Conservation (phyloP, 2,888 invertebrate genomes). For the Priocnemis perturbator region DNA sequence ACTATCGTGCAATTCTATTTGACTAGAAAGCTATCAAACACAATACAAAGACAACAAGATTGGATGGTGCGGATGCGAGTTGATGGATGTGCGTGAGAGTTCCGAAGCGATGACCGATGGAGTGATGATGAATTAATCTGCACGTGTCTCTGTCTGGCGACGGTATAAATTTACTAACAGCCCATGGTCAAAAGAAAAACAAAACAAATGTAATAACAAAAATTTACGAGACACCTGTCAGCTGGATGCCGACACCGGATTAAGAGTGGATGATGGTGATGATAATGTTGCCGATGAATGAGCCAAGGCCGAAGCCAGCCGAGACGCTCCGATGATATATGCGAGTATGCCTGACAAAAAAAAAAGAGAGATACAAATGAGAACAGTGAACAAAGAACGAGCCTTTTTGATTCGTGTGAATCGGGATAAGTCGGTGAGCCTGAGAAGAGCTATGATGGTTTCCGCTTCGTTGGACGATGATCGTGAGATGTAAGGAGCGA, state of each 20-base stretch:
- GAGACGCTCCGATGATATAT: constrained; percentile 48
- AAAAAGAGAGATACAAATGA: no score
- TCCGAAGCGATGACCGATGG: constrained; percentile 65
- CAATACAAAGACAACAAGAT: constrained; percentile 75
- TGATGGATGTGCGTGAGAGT: constrained; percentile 74
- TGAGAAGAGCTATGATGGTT: constrained; percentile 44
- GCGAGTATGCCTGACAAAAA: constrained; percentile 53
- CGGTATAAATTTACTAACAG: constrained; percentile 56
- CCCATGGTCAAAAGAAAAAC: constrained; percentile 40
- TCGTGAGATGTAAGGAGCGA: constrained; percentile 40
- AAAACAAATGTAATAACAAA: no score
- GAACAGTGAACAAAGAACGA: constrained; percentile 41
- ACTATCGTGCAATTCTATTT: constrained; percentile 74
- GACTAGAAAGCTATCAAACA: constrained; percentile 74
- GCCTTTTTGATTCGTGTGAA: constrained; percentile 53
- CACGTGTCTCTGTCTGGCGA: constrained; percentile 67
- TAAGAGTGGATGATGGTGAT: constrained; percentile 54
- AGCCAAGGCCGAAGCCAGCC: constrained; percentile 53
- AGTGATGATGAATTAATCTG: constrained; percentile 58
- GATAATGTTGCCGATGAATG: constrained; percentile 63
- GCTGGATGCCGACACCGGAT: constrained; percentile 60
- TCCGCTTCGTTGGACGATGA: constrained; percentile 47
- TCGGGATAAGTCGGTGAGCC: constrained; percentile 44
- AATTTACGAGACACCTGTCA: constrained; percentile 45
- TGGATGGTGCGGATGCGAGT: constrained; percentile 74